Base-by-base conservation (phyloP, 2,888 invertebrate genomes). In the Drosophila emarginata region DNA sequence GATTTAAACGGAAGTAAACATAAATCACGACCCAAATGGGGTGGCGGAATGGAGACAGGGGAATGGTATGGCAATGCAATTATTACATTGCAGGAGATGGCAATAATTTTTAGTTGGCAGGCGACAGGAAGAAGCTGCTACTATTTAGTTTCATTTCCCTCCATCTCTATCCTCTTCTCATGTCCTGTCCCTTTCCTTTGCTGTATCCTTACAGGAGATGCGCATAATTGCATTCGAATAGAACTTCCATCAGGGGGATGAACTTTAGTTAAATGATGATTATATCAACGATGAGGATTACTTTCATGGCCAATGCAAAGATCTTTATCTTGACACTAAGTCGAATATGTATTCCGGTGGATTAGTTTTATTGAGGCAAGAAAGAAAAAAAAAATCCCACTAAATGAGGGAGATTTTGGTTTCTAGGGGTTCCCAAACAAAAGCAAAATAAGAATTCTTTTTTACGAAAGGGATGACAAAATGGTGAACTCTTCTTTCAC, bases 121-220 rank as follows among this genome's bases (percentile, higher is more conserved):
- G 56, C 80, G 88, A 83, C 82, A 83, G 82, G 82, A 83, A 88
- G 88, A 84, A 87, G 88, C 78, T 78, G 87, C 84, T 87, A 67
- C 74, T 67, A 81, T 84, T 84, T 87, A 84, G 82, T 69, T 80
- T 64, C 76, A 81, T 65, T 58, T 14, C 50, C 21, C 15, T 14
- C 36, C 9, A 12, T 54, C 14, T 9, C 4, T 14, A 57, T 23
- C 2, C 39, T 64, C 28, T 32, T 26, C 3, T 15, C 40, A 21
- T 21, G 18, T 21, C 18, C 40, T n/a, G 26, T 40, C 12, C 7
- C 12, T 7, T 59, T 56, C 60, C 18, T 23, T 61, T 53, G 21
- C 45, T 45, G 18, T 45, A 45, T 45, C 45, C 45, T 45, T 18
- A 64, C 88, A 73, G 83, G 89, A 88, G 76, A 86, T 80, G 69